Evolutionary conservation across 2,888 invertebrate genomes (phyloP), one percentile per base, ranked within the genome.

Genomic region (Metopia argyrocephala): DNA sequence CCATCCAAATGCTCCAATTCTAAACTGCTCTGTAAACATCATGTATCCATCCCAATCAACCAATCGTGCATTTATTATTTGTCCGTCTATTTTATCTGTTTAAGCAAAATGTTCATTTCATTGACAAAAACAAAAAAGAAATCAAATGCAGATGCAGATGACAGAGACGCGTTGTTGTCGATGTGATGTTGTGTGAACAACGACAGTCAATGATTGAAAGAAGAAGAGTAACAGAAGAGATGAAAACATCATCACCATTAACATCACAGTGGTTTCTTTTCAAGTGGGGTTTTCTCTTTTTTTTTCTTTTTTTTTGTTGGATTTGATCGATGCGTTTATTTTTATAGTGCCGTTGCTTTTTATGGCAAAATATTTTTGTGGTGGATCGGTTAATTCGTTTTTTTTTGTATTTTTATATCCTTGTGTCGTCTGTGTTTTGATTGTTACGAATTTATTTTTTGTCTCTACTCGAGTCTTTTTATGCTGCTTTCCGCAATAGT

Each of bases 301-400:
- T 38, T 38, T 38, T 38, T 9, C 31, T 12, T 38, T 15, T 31
- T 12, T 31, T 31, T 28, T 64, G 57, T 68, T 76, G 68, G 61
- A 76, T 73, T 80, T 80, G 80, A 80, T 80, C 76, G 80, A 80
- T 80, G 80, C 80, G 76, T 80, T 80, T 76, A 76, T 73, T 80
- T 80, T 80, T 73, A 80, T 80, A 68, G 71, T 80, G 80, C 76
- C 80, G 80, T 80, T 80, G 80, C 54, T 66, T 76, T 80, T 80
- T 76, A 80, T 76, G 73, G 62, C 71, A 76, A 76, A 80, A 80
- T 76, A 69, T 80, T 68, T 76, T 64, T 9, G 54, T 57, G 54
- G 48, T 48, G n/a, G 48, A 18, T 48, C 48, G 20, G 20, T 48
- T 48, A 59, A 25, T 23, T 46, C 61, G 18, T 18, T 48, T 5